These are phyloP conservation scores for Archips crataeganus DNA, from an alignment of 2,888 invertebrate genomes.

Conservation along the genomic window DNA sequence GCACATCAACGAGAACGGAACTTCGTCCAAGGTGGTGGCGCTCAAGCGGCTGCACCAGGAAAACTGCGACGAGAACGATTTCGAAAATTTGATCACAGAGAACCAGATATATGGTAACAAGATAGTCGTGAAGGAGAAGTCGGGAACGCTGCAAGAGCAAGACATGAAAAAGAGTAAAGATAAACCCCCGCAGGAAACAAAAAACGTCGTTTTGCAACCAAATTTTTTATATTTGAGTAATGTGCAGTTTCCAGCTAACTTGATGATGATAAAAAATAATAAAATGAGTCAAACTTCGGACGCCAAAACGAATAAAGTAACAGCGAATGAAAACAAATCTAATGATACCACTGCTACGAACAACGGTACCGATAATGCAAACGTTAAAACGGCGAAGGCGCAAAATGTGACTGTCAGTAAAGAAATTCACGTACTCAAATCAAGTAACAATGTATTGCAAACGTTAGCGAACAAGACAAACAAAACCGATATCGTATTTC, in stretches of 20 bases:
- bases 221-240: conserved; percentile 80
- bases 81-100: conserved; percentile 84
- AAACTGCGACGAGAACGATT: conserved; percentile 82
- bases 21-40: conserved; percentile 78
- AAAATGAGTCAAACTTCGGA: conserved; percentile 62
- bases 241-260: conserved; percentile 76
- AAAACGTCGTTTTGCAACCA: conserved; percentile 74
- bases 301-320: conserved; percentile 56
- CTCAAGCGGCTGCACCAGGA: conserved; percentile 80
- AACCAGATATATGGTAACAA: conserved; percentile 85
- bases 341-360: conserved; percentile 43
- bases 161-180: conserved; percentile 69
- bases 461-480: conserved; percentile 63
- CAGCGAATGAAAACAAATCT: conserved; percentile 64
- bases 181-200: conserved; percentile 63
- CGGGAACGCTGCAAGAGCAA: conserved; percentile 73
- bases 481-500: conserved; percentile 65
- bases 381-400: conserved; percentile 52
- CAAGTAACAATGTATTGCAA: conserved; percentile 67
- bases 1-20: conserved; percentile 59
- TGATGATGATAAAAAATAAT: conserved; percentile 79
- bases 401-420: conserved; percentile 56
- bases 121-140: conserved; percentile 85
- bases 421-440: conserved; percentile 69
- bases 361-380: conserved; percentile 51